Base-by-base conservation (phyloP, 2,888 invertebrate genomes). In the Oscheius sp. region DNA sequence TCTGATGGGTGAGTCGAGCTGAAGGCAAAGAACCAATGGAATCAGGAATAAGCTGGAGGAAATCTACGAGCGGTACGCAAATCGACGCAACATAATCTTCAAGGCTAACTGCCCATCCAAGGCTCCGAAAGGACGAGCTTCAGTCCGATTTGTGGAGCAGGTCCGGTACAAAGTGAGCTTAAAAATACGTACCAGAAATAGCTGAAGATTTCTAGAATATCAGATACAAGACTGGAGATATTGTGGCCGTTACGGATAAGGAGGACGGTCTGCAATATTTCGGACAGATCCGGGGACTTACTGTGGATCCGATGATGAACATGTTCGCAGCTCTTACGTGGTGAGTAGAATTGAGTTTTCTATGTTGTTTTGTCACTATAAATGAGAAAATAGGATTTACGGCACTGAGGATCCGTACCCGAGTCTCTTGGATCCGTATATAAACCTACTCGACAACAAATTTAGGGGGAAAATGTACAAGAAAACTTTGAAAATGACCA, bases 81-180 rank as follows among this genome's bases (percentile, higher is more conserved):
- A 60, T 33, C 33, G 72, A 4, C 10, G 72, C 11, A 51, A 50
- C 33, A 21, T 62, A 13, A 29, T 63, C 51, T 72, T 72, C 72
- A 72, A 72, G 35, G 35, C 62, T 2, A 48, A 51, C n/a, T 72
- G 72, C 48, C 72, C 72, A 2, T 35, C 72, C 9, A 48, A 35
- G 32, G n/a, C 62, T 13, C 63, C 63, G 1, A 21, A 33, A 11
- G 51, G 60, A n/a, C 10, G 72, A 21, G 53, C 63, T 11, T 37
- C 60, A 32, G 21, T 72, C 21, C 11, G 53, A n/a, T 51, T 21
- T 35, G n/a, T 51, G 53, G 72, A 72, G n/a, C 37, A 60, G 10
- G 53, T 51, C 3, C 60, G 72, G 62, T 35, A 62, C 35, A 60
- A 72, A 11, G 72, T 72, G 42, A 37, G 72, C 33, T 33, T 33